A percentile compares a stretch with the other conserved stretches of the same genome.
phyloP scores from a whole-genome alignment of 2,113 vertebrate genomes.

The Butastur rufipennis region DNA sequence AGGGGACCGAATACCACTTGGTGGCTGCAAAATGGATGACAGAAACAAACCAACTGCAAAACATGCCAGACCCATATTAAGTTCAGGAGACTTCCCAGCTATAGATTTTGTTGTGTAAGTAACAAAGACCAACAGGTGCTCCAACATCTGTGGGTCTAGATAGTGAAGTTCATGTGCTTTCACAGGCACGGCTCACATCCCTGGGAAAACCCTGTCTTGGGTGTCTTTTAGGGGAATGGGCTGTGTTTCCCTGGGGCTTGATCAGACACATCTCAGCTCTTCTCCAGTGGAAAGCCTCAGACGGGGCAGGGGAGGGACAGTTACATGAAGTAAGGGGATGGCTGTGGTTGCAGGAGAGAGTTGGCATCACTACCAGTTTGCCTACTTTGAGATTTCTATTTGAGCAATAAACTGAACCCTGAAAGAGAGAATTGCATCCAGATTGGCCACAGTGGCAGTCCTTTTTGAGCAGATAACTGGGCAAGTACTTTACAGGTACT shows the following conservation, averaged over 20 bases:
- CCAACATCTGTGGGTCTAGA: neutral
- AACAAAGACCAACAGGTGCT: neutral
- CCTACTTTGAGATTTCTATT: neutral
- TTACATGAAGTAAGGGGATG: neutral
- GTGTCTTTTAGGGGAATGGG: neutral
- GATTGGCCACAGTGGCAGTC: neutral
- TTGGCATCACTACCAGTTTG: neutral
- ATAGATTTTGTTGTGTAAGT: neutral
- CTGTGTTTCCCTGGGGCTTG: neutral
- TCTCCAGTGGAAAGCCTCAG: neutral
- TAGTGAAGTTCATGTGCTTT: neutral
- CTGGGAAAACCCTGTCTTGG: neutral
- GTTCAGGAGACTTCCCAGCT: neutral
- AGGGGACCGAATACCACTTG: neutral
- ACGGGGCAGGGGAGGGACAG: neutral
- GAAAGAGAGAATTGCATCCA: neutral
- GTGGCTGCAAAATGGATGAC: neutral
- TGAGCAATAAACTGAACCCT: neutral
- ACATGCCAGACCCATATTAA: neutral
- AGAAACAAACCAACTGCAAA: neutral
- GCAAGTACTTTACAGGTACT: neutral
- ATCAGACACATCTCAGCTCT: neutral
- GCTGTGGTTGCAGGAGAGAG: neutral
- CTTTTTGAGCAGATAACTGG: neutral
- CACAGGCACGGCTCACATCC: neutral